Percentiles rank a stretch among this genome's conserved stretches.
These are phyloP conservation scores for Scylla paramamosain DNA, from an alignment of 1,140 invertebrate species.

Conservation along the genomic window DNA sequence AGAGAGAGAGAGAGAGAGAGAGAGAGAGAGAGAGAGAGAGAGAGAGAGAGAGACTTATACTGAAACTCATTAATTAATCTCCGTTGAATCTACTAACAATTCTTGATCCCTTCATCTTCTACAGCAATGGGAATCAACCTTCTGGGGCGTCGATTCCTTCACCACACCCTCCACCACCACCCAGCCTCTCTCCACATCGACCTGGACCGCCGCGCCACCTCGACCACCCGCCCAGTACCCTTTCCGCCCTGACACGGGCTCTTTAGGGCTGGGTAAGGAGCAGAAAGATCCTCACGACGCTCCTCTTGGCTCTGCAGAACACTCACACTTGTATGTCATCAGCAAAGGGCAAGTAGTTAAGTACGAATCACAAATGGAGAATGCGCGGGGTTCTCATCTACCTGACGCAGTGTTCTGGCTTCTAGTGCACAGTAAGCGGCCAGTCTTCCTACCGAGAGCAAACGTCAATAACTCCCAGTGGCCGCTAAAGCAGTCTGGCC, in stretches of 20 bases:
- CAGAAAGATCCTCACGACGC: not conserved
- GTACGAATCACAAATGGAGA: too few species aligned
- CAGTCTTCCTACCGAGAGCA: too few species aligned
- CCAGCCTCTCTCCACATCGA: not conserved
- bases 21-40: constrained; percentile 57
- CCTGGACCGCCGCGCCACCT: not conserved
- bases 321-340: too few species aligned
- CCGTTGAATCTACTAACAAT: too few species aligned
- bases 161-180: not conserved
- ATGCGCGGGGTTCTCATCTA: too few species aligned
- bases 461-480: too few species aligned
- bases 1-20: constrained; percentile 57
- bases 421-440: too few species aligned
- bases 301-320: not conserved
- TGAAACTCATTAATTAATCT: too few species aligned
- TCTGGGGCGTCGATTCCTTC: not conserved
- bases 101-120: not conserved
- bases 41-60: constrained; percentile 25
- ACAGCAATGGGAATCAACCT: not conserved
- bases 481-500: too few species aligned
- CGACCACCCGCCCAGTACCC: not conserved
- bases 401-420: too few species aligned
- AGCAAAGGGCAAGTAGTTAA: too few species aligned
- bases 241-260: too few species aligned
- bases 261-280: not conserved